Percentiles rank a stretch among this genome's conserved stretches.
phyloP scores from a whole-genome alignment of 2,888 invertebrate genomes.

The Oscheius sp. region DNA sequence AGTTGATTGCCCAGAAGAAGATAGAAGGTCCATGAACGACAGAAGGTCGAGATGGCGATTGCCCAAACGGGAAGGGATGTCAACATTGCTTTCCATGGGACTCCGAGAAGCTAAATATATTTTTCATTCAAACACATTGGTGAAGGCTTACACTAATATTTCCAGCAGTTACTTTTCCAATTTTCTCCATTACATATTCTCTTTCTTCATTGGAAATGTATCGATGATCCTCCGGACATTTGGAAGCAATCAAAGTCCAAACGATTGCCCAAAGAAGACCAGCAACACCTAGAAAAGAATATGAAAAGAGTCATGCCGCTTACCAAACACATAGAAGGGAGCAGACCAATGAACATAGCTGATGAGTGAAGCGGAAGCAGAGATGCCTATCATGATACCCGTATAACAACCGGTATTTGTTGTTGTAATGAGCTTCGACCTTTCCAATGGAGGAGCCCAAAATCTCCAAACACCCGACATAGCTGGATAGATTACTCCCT shows the following conservation, averaged over 20 bases:
- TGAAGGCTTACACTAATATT: constrained; percentile 50
- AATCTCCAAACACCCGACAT: constrained; percentile 98
- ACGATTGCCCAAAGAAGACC: constrained; percentile 80
- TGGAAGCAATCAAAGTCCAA: constrained; percentile 92
- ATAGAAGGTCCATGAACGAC: constrained; percentile 97
- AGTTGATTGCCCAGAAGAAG: constrained; percentile 93
- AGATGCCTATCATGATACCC: constrained; percentile 93
- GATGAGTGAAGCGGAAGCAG: constrained; percentile 88
- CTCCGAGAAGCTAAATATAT: constrained; percentile 63
- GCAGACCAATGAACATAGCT: constrained; percentile 88
- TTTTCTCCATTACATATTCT: constrained; percentile 82
- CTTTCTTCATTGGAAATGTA: constrained; percentile 88
- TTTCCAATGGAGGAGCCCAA: constrained; percentile 97
- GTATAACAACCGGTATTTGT: constrained; percentile 96
- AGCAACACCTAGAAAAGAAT: constrained; percentile 64
- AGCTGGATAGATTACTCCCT: constrained; percentile 98
- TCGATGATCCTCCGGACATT: constrained; percentile 90
- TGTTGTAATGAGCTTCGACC: constrained; percentile 91
- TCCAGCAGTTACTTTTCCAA: constrained; percentile 41
- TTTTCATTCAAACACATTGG: constrained; percentile 77
- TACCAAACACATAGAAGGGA: constrained; percentile 91
- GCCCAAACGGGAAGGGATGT: constrained; percentile 96
- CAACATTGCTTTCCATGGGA: constrained; percentile 89
- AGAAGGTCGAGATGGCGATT: constrained; percentile 91
- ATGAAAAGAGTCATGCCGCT: neutral